A percentile compares a stretch with the other conserved stretches of the same genome.
Evolutionary conservation across 1,140 invertebrate species (phyloP).

Genomic region (Venturia canescens): DNA sequence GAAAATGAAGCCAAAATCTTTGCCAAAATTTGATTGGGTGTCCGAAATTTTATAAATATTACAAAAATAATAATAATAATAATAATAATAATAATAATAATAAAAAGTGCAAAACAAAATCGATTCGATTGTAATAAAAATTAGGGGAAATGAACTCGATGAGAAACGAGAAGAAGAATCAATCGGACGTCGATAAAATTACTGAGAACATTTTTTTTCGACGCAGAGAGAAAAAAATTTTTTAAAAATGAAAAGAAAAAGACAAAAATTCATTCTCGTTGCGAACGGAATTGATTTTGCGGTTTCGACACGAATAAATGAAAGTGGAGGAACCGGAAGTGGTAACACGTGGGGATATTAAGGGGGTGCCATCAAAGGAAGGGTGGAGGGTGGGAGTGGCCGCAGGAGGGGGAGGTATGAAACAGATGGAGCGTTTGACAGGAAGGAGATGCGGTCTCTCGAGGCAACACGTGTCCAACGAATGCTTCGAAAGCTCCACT

Average conservation of each 20-base stretch:
- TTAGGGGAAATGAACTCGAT: too few relatives aligned
- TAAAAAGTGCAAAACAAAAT: too few relatives aligned
- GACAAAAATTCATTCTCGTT: not conserved
- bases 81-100: too few relatives aligned
- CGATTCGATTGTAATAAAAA: too few relatives aligned
- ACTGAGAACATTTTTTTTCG: not conserved
- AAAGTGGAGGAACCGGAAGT: constrained; percentile 17
- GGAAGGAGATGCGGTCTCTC: constrained; percentile 68
- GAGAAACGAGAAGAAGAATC: not conserved
- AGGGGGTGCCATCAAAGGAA: too few relatives aligned
- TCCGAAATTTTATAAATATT: too few relatives aligned
- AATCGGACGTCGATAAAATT: not conserved
- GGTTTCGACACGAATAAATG: not conserved
- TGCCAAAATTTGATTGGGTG: too few relatives aligned
- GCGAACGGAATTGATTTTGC: not conserved
- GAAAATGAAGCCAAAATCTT: too few relatives aligned
- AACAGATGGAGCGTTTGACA: constrained; percentile 63
- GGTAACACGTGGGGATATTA: not conserved
- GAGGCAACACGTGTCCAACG: constrained; percentile 58
- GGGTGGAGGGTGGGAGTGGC: constrained; percentile 20
- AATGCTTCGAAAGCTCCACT: not conserved
- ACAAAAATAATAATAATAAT: too few relatives aligned
- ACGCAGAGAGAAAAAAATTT: not conserved
- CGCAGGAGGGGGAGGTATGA: constrained; percentile 20
- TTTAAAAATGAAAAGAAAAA: not conserved